phyloP scores from a whole-genome alignment of 1,140 invertebrate species.

The Neuroterus valhalla region DNA sequence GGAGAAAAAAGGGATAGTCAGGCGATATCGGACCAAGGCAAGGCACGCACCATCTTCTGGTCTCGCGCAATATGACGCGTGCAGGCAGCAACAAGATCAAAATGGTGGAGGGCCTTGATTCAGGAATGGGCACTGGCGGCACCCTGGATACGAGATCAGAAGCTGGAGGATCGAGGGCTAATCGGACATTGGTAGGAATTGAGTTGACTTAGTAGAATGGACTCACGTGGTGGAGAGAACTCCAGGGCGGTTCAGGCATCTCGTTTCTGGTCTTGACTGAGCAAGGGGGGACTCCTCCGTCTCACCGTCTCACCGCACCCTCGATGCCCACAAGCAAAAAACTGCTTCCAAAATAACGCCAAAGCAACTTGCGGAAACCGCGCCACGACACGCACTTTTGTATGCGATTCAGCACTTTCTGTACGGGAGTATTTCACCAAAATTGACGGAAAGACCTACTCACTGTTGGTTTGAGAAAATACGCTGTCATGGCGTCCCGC shows the following conservation, averaged over 20 bases:
- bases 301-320: constrained; percentile 66
- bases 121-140: no score
- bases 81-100: constrained; percentile 66
- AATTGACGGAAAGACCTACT: constrained; percentile 45
- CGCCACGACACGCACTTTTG: constrained; percentile 41
- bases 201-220: constrained; percentile 30
- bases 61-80: constrained; percentile 60
- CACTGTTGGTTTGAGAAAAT: constrained; percentile 29
- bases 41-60: constrained; percentile 42
- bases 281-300: constrained; percentile 65
- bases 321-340: constrained; percentile 60
- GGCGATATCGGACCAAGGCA: constrained; percentile 33
- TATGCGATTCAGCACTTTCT: constrained; percentile 32
- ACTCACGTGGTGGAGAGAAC: constrained; percentile 70
- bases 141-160: constrained; percentile 57
- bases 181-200: constrained; percentile 24
- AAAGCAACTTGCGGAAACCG: constrained; percentile 16
- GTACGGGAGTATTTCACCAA: constrained; percentile 48
- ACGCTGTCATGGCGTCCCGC: constrained; percentile 49
- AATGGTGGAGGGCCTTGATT: constrained; percentile 62
- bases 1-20: background rate
- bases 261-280: constrained; percentile 53
- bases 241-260: constrained; percentile 63
- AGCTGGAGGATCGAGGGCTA: constrained; percentile 33
- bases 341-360: constrained; percentile 39